Base-by-base conservation (phyloP, 2,113 vertebrate species). In the Bufo gargarizans region DNA sequence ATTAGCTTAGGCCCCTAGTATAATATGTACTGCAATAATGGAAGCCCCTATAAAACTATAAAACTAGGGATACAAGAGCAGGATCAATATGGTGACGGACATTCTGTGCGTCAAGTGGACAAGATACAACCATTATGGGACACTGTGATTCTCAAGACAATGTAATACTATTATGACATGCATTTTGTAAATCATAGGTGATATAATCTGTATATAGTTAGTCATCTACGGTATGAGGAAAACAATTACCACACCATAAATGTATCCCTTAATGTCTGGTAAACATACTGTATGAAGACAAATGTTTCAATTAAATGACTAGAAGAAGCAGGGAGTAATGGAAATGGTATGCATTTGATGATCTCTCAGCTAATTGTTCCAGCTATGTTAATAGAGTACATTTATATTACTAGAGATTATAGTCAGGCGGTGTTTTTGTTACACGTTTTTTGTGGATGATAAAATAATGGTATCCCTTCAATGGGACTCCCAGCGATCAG, bases 191-290 rank as follows among this genome's bases (percentile, higher is more conserved):
- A 82, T 50, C 14, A n/a, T 1, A 49, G 33, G 17, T 67, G 45
- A 67, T 49, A 67, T 49, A 45, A 83, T 83, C 20, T 59, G 43
- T 19, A 50, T 45, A 80, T 6, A 61, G 16, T 45, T 43, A 79
- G 55, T 55, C 63, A 71, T 84, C 65, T 76, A 33, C 16, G 2
- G 84, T 85, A 85, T 56, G 69, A 85, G 67, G 55, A 74, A 59
- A 85, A 72, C 69, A 85, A 76, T 61, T 76, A 76, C 13, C 61
- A 74, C 33, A 56, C 50, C 82, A 43, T 53, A 85, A 20, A 72
- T 12, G 63, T 19, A 49, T 86, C 43, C 19, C 53, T 83, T 55
- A 22, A 53, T 76, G n/a, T 85, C 33, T 85, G 9, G 13, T 22
- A 19, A 49, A 53, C 69, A 47, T 56, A 33, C 1, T 33, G 33